These are phyloP conservation scores for Isurus oxyrinchus DNA, from an alignment of 2,113 vertebrate genomes.

Conservation along the genomic window DNA sequence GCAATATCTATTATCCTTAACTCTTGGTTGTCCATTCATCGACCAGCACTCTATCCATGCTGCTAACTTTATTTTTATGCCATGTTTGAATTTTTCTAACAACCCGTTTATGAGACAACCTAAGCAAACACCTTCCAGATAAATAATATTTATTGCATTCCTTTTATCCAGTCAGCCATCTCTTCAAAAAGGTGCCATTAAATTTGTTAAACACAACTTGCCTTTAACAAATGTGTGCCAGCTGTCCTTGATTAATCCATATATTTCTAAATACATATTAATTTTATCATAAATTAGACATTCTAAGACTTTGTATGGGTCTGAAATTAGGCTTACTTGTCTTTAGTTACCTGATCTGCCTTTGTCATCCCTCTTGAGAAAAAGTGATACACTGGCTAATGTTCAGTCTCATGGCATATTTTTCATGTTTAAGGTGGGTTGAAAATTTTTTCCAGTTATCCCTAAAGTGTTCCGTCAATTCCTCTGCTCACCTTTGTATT, in stretches of 20 bases:
- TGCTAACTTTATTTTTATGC: not conserved
- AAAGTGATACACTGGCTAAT: not conserved
- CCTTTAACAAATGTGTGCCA: too few species aligned
- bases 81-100: too few species aligned
- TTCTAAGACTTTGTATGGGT: not conserved
- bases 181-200: too few species aligned
- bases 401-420: not conserved
- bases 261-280: not conserved
- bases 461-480: too few species aligned
- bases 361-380: not conserved
- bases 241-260: not conserved
- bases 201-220: too few species aligned
- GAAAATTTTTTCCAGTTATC: too few species aligned
- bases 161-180: too few species aligned
- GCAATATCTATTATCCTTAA: not conserved
- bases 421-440: not conserved
- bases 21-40: not conserved
- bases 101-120: too few species aligned
- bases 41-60: not conserved
- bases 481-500: too few species aligned
- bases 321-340: not conserved
- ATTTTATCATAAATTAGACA: not conserved
- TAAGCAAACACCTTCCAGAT: too few species aligned
- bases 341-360: not conserved
- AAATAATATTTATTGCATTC: too few species aligned